Conservation (phyloP, 2,797 vertebrate species). For the Carapus acus region DNA sequence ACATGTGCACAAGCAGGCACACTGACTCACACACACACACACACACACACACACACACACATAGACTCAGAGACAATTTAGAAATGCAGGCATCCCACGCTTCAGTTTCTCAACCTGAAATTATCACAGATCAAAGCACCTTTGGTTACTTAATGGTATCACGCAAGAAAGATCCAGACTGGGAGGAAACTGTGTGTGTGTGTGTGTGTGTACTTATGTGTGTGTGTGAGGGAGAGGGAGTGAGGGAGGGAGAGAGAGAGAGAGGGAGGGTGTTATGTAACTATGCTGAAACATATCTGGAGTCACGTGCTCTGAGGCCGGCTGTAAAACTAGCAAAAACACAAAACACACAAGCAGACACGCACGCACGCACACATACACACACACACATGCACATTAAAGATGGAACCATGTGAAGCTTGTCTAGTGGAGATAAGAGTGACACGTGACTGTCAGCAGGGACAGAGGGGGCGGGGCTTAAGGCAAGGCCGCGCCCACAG, state of each 20-base stretch:
- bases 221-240: background rate
- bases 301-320: conserved; percentile 55
- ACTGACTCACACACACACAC: too few species aligned
- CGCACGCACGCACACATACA: conserved; percentile 12
- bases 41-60: background rate
- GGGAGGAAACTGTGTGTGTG: too few species aligned
- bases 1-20: too few species aligned
- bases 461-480: background rate
- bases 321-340: conserved; percentile 15
- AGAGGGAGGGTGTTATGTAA: conserved; percentile 47
- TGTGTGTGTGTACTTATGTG: background rate
- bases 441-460: conserved; percentile 35
- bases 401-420: conserved; percentile 31
- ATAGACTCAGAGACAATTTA: too few species aligned
- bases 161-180: too few species aligned
- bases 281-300: conserved; percentile 54
- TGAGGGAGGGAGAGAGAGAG: background rate
- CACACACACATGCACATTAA: conserved; percentile 16
- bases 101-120: too few species aligned
- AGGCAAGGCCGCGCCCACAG: background rate
- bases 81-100: too few species aligned
- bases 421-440: conserved; percentile 5
- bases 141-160: conserved; percentile 16
- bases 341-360: conserved; percentile 16
- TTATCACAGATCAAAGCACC: conserved; percentile 21